A percentile compares a stretch with the other conserved stretches of the same genome.
phyloP scores from a whole-genome alignment of 2,797 vertebrate genomes.

The Todus mexicanus region DNA sequence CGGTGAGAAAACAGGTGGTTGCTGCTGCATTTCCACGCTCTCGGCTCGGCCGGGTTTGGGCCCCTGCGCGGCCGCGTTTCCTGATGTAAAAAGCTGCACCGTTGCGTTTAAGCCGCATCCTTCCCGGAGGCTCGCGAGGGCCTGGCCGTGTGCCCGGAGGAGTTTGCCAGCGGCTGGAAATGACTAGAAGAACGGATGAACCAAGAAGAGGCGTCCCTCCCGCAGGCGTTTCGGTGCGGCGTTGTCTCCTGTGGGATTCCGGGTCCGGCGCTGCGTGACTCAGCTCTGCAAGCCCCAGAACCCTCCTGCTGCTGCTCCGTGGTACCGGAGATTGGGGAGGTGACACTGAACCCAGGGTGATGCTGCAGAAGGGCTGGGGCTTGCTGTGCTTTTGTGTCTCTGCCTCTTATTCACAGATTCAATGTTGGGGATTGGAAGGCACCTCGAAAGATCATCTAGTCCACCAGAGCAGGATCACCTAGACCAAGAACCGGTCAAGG shows the following conservation, averaged over 20 bases:
- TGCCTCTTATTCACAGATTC: neutral
- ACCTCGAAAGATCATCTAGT: too few species aligned
- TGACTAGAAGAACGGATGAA: neutral
- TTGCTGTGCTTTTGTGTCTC: neutral
- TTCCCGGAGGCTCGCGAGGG: neutral
- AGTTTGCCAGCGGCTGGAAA: conserved; percentile 16
- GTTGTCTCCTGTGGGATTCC: neutral
- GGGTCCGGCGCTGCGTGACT: fast-evolving
- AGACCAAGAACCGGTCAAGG: too few species aligned
- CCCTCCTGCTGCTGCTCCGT: neutral
- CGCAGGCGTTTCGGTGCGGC: neutral
- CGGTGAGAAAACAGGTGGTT: fast-evolving
- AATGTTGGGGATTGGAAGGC: too few species aligned
- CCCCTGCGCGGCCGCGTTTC: neutral
- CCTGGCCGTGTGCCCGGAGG: neutral
- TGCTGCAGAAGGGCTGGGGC: neutral
- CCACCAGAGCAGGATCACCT: too few species aligned
- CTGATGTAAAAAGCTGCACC: neutral
- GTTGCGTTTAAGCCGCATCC: neutral
- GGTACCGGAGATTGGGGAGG: fast-evolving
- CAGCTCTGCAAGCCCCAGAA: neutral
- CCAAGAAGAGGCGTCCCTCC: neutral
- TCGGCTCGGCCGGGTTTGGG: neutral
- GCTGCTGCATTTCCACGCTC: neutral
- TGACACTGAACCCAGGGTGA: fast-evolving